Base-by-base conservation (phyloP, 2,888 invertebrate species). In the Hirtodrosophila duncani region DNA sequence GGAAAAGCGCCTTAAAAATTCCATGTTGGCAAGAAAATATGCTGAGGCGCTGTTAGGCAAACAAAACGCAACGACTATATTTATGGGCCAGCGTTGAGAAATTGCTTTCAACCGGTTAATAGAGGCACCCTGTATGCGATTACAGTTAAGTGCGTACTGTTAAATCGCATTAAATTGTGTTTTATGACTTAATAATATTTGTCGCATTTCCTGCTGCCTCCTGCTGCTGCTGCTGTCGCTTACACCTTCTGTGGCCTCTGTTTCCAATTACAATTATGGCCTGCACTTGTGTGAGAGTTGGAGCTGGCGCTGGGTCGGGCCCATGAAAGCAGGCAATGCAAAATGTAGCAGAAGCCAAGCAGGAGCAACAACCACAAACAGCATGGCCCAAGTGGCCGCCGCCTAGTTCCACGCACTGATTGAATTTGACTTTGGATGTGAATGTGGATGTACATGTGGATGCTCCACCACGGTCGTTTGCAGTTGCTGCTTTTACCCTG, bases 341-440 rank as follows among this genome's bases (percentile, higher is more conserved):
- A 21, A 11, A 36, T 0, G 13, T 13, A 36, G 21, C 34, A 21
- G 14, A 39, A 14, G 23, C 13, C n/a, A n/a, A 23, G 36, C 42
- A 3, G 24, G 33, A 24, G 38, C n/a, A 14, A 43, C 62, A 49
- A 31, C 67, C 80, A 43, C 71, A 79, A 62, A 67, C 59, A 52
- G 64, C 79, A 75, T 60, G 52, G 42, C 30, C n/a, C 75, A 49
- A 74, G 67, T 78, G 63, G 55, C 67, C 68, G 45, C 30, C 67
- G 44, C n/a, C n/a, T n/a, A 75, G 71, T 56, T 56, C 65, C 59
- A 72, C 44, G 56, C 67, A 69, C 65, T 74, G 75, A 75, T 75
- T 75, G 53, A 78, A 74, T 81, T 81, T 69, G 56, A 57, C 46
- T 58, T 46, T n/a, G n/a, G 61, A 50, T 49, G 67, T 48, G n/a